phyloP scores from a whole-genome alignment of 2,113 vertebrate genomes.

The Oreochromis aureus region DNA sequence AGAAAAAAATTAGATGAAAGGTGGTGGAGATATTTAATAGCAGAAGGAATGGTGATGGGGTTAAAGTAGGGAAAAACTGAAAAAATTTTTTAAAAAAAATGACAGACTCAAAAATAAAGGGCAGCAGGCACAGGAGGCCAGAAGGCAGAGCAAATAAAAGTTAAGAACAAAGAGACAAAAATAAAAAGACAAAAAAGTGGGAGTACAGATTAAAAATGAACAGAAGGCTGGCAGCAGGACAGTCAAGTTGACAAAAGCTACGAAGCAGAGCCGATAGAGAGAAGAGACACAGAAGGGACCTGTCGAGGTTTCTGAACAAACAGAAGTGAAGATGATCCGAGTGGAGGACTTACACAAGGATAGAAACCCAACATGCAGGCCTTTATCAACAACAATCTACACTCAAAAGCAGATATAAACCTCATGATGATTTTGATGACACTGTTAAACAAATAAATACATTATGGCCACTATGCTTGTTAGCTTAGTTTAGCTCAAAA shows the following conservation, averaged over 20 bases:
- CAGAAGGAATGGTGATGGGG: not conserved
- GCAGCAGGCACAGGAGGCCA: not conserved
- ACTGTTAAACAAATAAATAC: not conserved
- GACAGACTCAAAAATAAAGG: not conserved
- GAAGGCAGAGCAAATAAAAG: not conserved
- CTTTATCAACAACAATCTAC: not conserved
- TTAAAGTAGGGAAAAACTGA: not conserved
- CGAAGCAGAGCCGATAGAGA: not conserved
- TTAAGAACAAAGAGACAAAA: not conserved
- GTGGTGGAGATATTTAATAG: not conserved
- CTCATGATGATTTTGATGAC: not conserved
- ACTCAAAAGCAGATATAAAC: not conserved
- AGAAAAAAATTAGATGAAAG: not conserved
- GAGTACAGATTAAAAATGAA: conserved; percentile 5
- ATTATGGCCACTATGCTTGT: not conserved
- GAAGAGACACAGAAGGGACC: not conserved
- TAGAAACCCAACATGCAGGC: not conserved
- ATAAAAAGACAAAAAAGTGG: conserved; percentile 1
- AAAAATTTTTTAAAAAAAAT: not conserved
- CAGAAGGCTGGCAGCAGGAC: conserved; percentile 4
- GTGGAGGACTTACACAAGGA: not conserved
- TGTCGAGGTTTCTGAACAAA: not conserved
- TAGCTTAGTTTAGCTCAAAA: not conserved
- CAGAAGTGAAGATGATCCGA: not conserved
- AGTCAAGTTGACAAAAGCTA: conserved; percentile 8